Percentiles rank a stretch among this genome's conserved stretches.
phyloP scores from a whole-genome alignment of 1,140 invertebrate species.

The Habropoda laboriosa region DNA sequence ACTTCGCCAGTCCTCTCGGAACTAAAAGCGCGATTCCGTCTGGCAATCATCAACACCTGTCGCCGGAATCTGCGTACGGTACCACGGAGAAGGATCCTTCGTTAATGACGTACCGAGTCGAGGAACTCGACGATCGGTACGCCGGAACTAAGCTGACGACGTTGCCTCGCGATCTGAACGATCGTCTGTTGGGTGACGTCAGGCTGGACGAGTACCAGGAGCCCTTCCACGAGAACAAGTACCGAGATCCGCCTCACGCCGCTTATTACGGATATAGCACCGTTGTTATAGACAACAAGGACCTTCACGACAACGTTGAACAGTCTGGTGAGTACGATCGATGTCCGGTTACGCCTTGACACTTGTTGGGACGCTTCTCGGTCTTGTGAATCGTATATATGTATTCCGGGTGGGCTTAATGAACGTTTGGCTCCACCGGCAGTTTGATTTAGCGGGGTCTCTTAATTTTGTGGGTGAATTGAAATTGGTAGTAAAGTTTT shows the following conservation, averaged over 20 bases:
- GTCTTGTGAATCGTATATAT: neutral
- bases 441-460: neutral
- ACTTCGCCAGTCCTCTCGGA: slow-evolving; percentile 81
- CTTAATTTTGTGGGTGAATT: neutral
- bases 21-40: slow-evolving; percentile 78
- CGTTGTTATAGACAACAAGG: slow-evolving; percentile 82
- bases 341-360: neutral
- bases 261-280: slow-evolving; percentile 83
- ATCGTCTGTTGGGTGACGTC: slow-evolving; percentile 78
- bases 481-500: too few species aligned
- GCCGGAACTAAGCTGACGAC: slow-evolving; percentile 78
- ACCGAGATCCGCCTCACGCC: slow-evolving; percentile 79
- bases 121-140: slow-evolving; percentile 80
- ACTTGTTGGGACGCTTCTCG: neutral
- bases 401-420: too few species aligned
- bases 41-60: slow-evolving; percentile 79
- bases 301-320: slow-evolving; percentile 80
- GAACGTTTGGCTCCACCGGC: too few species aligned
- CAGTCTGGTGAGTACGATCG: slow-evolving; percentile 76
- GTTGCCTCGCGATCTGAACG: slow-evolving; percentile 79
- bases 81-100: slow-evolving; percentile 80
- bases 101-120: slow-evolving; percentile 79
- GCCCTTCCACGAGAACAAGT: slow-evolving; percentile 82
- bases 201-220: slow-evolving; percentile 82
- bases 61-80: slow-evolving; percentile 79